phyloP scores from a whole-genome alignment of 2,113 vertebrate species.

The Podocnemis expansa region DNA sequence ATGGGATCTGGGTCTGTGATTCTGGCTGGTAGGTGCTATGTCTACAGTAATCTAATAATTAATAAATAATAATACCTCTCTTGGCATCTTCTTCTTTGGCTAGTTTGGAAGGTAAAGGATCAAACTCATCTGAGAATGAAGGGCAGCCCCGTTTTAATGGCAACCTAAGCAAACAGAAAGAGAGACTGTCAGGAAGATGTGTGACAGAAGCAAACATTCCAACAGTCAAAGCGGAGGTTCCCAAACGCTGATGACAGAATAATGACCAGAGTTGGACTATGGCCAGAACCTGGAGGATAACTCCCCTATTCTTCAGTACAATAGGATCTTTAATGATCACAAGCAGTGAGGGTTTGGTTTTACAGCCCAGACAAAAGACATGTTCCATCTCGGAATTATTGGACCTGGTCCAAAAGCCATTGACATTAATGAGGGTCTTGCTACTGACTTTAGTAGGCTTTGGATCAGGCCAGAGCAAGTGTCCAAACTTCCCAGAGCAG shows the following conservation, averaged over 20 bases:
- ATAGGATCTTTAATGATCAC: rapidly evolving
- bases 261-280: background rate
- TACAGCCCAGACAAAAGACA: background rate
- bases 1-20: background rate
- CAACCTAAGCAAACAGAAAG: conserved; percentile 68
- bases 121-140: conserved; percentile 81
- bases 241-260: background rate
- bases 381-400: background rate
- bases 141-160: conserved; percentile 84
- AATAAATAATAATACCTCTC: conserved; percentile 80
- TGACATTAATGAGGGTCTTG: background rate
- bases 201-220: rapidly evolving
- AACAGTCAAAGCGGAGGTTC: background rate
- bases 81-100: conserved; percentile 85
- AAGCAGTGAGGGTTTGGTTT: background rate
- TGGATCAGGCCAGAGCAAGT: background rate
- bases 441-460: background rate
- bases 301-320: background rate
- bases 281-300: background rate
- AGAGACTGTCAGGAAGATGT: background rate
- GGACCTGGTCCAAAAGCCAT: background rate
- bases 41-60: background rate
- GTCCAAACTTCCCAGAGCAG: background rate
- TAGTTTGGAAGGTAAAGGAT: conserved; percentile 82
- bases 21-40: background rate